Conservation (phyloP, 2,113 vertebrate species). For the Megalops atlanticus region DNA sequence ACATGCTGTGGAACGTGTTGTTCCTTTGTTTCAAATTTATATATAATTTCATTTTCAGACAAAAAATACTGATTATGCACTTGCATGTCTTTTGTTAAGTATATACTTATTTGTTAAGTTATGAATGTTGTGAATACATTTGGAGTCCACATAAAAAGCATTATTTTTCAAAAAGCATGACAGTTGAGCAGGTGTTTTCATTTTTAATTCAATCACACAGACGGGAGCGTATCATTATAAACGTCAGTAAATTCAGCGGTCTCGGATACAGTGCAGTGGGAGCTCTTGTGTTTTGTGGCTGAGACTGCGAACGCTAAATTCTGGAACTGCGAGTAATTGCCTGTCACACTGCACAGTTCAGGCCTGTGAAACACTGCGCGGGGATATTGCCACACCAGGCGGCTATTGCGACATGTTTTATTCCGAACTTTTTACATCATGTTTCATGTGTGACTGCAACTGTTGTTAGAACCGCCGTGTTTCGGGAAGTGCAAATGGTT, state of each 20-base stretch:
- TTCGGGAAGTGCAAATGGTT: background rate
- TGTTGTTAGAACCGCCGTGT: background rate
- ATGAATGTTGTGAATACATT: background rate
- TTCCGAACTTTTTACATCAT: background rate
- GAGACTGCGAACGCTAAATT: background rate
- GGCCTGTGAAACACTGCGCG: background rate
- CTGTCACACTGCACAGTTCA: background rate
- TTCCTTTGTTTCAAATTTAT: no score
- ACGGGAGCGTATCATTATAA: background rate
- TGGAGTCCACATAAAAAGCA: background rate
- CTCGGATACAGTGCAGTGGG: background rate
- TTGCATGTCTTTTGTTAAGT: no score
- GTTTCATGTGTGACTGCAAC: background rate
- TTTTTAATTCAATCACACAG: background rate
- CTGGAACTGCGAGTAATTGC: background rate
- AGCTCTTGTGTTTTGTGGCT: background rate
- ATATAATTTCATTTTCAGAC: no score
- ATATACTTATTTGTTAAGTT: no score
- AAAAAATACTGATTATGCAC: no score
- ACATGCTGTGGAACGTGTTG: no score
- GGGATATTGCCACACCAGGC: background rate
- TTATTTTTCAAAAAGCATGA: background rate
- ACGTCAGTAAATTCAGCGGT: background rate
- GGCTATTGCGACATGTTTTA: background rate
- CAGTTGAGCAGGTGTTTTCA: background rate